A percentile compares a stretch with the other conserved stretches of the same genome.
These are phyloP conservation scores for Colinus virginianus DNA, from an alignment of 2,113 vertebrate genomes.

Conservation along the genomic window DNA sequence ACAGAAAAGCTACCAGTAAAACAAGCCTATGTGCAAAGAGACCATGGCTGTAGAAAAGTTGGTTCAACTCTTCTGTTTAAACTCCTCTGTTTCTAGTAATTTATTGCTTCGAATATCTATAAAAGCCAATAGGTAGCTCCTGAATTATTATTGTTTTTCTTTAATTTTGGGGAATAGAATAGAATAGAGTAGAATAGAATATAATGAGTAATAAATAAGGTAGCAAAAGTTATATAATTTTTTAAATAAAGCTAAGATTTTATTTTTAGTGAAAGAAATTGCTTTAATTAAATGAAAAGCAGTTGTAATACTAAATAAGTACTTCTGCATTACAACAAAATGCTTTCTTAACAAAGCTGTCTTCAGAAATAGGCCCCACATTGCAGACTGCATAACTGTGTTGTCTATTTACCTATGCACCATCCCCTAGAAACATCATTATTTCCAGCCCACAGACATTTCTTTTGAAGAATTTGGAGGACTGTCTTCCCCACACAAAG, in stretches of 20 bases:
- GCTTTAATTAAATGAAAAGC: not conserved
- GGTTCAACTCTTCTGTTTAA: not conserved
- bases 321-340: not conserved
- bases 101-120: not conserved
- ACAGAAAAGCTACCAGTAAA: not conserved
- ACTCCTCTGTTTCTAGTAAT: not conserved
- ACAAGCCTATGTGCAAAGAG: not conserved
- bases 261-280: not conserved
- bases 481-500: not conserved
- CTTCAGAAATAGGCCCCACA: not conserved
- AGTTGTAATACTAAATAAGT: not conserved
- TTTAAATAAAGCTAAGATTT: not conserved
- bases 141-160: not conserved
- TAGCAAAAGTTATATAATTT: not conserved
- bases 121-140: not conserved
- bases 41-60: not conserved
- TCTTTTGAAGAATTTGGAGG: not conserved
- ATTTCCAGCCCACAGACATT: not conserved
- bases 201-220: not conserved
- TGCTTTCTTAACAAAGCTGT: not conserved
- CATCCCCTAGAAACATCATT: not conserved
- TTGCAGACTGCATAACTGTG: not conserved
- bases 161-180: not conserved
- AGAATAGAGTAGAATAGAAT: not conserved
- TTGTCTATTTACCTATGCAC: not conserved